phyloP scores from a whole-genome alignment of 2,888 invertebrate genomes.

The Halocaridina rubra region DNA sequence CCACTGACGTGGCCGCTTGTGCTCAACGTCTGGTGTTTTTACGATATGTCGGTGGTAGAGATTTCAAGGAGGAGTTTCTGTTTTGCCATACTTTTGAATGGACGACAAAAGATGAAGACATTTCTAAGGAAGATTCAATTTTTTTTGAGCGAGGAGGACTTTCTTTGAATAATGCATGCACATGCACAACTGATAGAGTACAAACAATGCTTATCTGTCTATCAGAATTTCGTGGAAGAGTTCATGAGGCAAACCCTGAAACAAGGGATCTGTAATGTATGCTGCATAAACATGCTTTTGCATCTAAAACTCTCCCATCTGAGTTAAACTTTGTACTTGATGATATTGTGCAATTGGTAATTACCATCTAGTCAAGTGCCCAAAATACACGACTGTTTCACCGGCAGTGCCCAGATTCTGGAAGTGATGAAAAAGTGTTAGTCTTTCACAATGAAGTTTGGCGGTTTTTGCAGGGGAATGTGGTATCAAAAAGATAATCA shows the following conservation, averaged over 20 bases:
- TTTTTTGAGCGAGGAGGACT: not conserved
- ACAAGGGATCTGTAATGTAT: constrained; percentile 7
- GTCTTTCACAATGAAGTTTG: no score
- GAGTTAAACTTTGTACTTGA: constrained; percentile 3
- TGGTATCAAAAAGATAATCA: not conserved
- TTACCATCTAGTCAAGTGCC: not conserved
- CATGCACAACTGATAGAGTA: not conserved
- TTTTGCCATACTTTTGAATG: not conserved
- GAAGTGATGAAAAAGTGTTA: no score
- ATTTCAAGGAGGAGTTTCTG: constrained; percentile 6
- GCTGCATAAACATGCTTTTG: constrained; percentile 4
- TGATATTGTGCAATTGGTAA: constrained; percentile 3
- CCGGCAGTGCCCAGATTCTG: not conserved
- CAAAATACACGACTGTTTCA: constrained; percentile 11
- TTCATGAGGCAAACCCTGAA: constrained; percentile 16
- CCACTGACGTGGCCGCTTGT: not conserved
- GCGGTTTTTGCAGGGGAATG: not conserved
- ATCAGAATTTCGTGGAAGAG: not conserved
- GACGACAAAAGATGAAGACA: not conserved
- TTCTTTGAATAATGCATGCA: not conserved
- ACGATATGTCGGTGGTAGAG: not conserved
- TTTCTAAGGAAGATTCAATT: not conserved
- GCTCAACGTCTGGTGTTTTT: not conserved
- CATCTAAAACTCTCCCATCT: constrained; percentile 18
- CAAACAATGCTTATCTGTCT: constrained; percentile 5